phyloP scores from a whole-genome alignment of 2,113 vertebrate genomes.

The Podarcis cretensis region DNA sequence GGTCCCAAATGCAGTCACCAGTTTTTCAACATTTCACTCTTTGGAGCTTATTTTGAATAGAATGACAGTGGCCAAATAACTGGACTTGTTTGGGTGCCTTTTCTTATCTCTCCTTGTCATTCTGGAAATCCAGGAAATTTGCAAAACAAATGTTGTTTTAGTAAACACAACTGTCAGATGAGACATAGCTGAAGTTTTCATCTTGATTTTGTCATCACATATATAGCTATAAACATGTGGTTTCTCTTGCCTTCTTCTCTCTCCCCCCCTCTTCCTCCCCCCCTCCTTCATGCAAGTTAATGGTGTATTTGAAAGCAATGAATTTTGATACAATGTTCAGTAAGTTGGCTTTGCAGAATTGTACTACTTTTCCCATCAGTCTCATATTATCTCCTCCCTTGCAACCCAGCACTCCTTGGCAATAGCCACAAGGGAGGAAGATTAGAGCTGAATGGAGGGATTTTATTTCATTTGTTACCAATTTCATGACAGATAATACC shows the following conservation, averaged over 20 bases:
- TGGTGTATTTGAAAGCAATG: constrained; percentile 68
- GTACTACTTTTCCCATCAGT: constrained; percentile 75
- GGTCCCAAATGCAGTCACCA: constrained; percentile 53
- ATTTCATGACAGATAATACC: constrained; percentile 76
- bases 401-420: constrained; percentile 66
- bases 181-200: constrained; percentile 37
- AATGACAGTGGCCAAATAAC: constrained; percentile 40
- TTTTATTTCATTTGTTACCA: constrained; percentile 79
- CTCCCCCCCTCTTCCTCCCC: not conserved
- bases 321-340: constrained; percentile 66
- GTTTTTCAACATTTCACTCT: constrained; percentile 37
- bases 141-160: constrained; percentile 53
- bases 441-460: constrained; percentile 70
- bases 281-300: constrained; percentile 63
- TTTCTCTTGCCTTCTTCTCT: constrained; percentile 58
- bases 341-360: constrained; percentile 69
- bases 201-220: constrained; percentile 56
- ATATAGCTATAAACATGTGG: constrained; percentile 64
- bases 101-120: constrained; percentile 60
- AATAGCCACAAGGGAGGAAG: constrained; percentile 67
- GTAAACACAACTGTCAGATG: constrained; percentile 49
- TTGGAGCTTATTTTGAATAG: constrained; percentile 64
- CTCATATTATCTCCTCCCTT: constrained; percentile 74
- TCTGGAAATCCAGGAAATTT: constrained; percentile 60
- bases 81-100: constrained; percentile 29